These are phyloP conservation scores for Yasuhikotakia modesta DNA, from an alignment of 2,797 vertebrate genomes.

Conservation along the genomic window DNA sequence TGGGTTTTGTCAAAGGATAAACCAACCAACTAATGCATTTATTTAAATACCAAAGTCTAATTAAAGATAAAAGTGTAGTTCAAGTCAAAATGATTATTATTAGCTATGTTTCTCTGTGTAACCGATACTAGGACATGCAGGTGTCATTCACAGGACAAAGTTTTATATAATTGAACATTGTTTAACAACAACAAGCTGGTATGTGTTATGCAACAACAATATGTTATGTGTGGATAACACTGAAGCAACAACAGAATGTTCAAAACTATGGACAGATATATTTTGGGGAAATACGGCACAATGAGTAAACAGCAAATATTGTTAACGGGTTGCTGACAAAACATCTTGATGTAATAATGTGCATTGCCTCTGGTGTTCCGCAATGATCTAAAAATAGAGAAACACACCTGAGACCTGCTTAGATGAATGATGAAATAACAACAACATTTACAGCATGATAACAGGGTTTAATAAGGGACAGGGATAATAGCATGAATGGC, in stretches of 20 bases:
- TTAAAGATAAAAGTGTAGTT: conserved; percentile 22
- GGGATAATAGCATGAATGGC: background rate
- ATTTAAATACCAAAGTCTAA: conserved; percentile 3
- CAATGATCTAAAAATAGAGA: conserved; percentile 16
- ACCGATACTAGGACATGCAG: conserved; percentile 11
- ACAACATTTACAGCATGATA: conserved; percentile 9
- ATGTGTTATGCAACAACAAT: no score
- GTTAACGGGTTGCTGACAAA: conserved; percentile 10
- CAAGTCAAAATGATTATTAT: background rate
- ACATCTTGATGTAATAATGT: background rate
- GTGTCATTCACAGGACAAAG: conserved; percentile 57
- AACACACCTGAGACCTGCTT: conserved; percentile 8
- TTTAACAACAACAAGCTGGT: conserved; percentile 69
- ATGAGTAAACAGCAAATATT: conserved; percentile 29
- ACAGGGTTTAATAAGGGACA: conserved; percentile 8
- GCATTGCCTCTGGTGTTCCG: background rate
- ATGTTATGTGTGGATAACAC: conserved; percentile 65
- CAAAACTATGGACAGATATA: conserved; percentile 27
- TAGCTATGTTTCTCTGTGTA: background rate
- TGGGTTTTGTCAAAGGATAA: conserved; percentile 28
- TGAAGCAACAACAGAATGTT: conserved; percentile 62
- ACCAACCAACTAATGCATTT: conserved; percentile 32
- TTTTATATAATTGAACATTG: conserved; percentile 64
- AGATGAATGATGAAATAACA: conserved; percentile 26
- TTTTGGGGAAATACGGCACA: conserved; percentile 43